Conservation (phyloP, 2,113 vertebrate species). For the Charadrius vociferus region DNA sequence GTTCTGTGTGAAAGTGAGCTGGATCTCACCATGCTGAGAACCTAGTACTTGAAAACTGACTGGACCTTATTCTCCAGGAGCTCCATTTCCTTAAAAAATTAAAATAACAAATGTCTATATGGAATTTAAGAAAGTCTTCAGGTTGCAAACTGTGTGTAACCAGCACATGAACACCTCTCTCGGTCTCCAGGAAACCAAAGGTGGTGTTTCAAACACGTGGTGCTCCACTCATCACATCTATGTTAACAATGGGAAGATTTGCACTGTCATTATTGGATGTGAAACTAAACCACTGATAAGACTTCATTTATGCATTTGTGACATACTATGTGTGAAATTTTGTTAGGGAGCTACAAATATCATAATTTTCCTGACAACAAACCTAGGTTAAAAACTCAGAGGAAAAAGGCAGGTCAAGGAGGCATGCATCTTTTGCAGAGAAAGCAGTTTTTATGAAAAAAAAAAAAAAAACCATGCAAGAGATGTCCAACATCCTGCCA, state of each 20-base stretch:
- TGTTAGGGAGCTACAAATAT: neutral
- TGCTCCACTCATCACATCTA: neutral
- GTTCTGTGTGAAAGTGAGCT: neutral
- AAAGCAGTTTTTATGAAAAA: no score
- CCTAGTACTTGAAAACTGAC: neutral
- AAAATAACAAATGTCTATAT: neutral
- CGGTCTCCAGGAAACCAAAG: neutral
- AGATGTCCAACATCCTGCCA: neutral
- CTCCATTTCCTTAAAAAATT: neutral
- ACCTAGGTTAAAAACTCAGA: neutral
- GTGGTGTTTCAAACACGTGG: accelerated
- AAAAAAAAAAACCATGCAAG: neutral
- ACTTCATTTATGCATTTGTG: neutral
- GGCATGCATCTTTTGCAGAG: neutral
- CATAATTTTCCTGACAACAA: neutral
- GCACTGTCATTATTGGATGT: neutral
- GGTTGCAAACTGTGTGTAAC: neutral
- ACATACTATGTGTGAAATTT: neutral
- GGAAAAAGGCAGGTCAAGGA: neutral
- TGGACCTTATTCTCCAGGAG: neutral
- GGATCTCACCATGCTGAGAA: neutral
- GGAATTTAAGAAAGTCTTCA: neutral
- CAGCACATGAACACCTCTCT: neutral
- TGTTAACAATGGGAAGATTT: neutral
- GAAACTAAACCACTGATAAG: neutral